Evolutionary conservation across 2,888 invertebrate genomes (phyloP).

Genomic region (Hybos culiciformis): DNA sequence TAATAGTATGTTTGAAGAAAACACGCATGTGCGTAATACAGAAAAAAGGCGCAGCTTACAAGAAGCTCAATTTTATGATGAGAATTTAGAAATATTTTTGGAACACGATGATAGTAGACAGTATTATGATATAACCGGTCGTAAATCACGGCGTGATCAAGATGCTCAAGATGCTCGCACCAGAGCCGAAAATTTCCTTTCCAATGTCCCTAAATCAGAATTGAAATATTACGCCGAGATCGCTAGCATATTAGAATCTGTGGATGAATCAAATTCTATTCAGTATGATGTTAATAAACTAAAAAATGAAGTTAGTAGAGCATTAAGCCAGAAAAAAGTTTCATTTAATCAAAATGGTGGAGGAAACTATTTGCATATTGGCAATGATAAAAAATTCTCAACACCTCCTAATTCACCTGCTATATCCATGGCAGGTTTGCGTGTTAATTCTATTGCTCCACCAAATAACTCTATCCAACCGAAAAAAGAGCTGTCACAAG

Average conservation of each 20-base stretch:
- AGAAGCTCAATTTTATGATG: slow-evolving; percentile 48
- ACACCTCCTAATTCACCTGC: slow-evolving; percentile 66
- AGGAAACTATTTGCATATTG: slow-evolving; percentile 12
- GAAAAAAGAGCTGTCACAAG: slow-evolving; percentile 12
- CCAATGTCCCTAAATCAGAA: slow-evolving; percentile 33
- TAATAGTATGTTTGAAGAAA: slow-evolving; percentile 65
- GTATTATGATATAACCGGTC: slow-evolving; percentile 26
- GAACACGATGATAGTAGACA: slow-evolving; percentile 17
- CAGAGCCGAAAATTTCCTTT: slow-evolving; percentile 33
- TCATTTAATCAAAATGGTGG: slow-evolving; percentile 27
- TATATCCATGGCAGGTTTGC: slow-evolving; percentile 42
- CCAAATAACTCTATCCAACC: slow-evolving; percentile 8
- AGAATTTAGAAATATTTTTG: slow-evolving; percentile 18
- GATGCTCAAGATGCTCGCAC: slow-evolving; percentile 32
- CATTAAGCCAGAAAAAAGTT: slow-evolving; percentile 34
- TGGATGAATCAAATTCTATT: slow-evolving; percentile 22
- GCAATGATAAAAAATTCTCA: slow-evolving; percentile 31
- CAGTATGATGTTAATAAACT: slow-evolving; percentile 34
- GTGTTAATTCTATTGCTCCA: no score
- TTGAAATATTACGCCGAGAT: slow-evolving; percentile 36
- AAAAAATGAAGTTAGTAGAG: slow-evolving; percentile 35
- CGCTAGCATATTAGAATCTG: slow-evolving; percentile 32
- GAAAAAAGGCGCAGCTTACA: slow-evolving; percentile 61
- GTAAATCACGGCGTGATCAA: slow-evolving; percentile 2
- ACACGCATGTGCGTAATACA: slow-evolving; percentile 35